Conservation (phyloP, 2,888 invertebrate species). For the Chrysodeixis includens region DNA sequence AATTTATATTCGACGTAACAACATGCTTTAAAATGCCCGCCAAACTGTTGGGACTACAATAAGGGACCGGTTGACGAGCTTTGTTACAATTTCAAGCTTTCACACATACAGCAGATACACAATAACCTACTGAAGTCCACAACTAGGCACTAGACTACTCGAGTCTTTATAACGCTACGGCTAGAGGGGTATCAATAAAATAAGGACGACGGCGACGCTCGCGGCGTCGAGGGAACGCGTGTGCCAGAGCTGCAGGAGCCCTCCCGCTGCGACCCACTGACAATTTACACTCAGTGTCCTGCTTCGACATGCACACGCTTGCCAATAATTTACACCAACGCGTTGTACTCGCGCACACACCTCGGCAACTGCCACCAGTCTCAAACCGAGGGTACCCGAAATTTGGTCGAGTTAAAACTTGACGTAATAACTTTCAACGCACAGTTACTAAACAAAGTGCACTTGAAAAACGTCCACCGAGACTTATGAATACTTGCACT, state of each 20-base stretch:
- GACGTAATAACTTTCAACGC: constrained; percentile 10
- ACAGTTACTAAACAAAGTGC: constrained; percentile 14
- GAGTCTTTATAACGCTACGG: constrained; percentile 61
- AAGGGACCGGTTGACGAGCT: constrained; percentile 28
- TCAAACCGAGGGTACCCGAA: constrained; percentile 5
- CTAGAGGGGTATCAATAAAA: constrained; percentile 35
- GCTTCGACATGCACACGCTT: background rate
- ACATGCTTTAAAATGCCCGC: constrained; percentile 29
- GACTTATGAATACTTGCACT: constrained; percentile 13
- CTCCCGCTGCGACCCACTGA: background rate
- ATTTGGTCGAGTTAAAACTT: constrained; percentile 15
- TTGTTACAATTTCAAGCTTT: constrained; percentile 7
- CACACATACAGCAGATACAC: constrained; percentile 22
- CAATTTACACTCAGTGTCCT: background rate
- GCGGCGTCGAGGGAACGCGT: too few species aligned
- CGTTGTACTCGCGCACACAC: background rate
- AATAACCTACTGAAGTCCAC: constrained; percentile 31
- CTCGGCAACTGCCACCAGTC: background rate
- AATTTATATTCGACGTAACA: constrained; percentile 55
- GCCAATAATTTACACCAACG: background rate
- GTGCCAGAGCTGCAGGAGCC: constrained; percentile 2
- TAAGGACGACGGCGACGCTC: constrained; percentile 14
- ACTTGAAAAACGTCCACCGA: constrained; percentile 16
- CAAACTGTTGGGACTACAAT: constrained; percentile 25
- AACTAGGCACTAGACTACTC: constrained; percentile 53